These are phyloP conservation scores for Nomada goodeniana DNA, from an alignment of 2,888 invertebrate species.

Conservation along the genomic window DNA sequence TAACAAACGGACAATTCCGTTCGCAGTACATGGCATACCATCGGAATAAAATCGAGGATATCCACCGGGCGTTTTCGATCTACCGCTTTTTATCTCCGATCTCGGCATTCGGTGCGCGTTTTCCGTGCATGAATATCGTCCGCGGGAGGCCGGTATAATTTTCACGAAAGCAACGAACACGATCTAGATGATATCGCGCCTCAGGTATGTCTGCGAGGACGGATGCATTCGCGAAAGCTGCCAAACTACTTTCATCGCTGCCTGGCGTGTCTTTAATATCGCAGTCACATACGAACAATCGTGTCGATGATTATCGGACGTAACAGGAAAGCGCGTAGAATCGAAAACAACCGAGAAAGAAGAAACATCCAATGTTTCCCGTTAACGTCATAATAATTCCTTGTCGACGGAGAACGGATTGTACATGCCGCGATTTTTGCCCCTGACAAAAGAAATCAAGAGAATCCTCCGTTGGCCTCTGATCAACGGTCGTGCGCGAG, in stretches of 20 bases:
- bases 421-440: constrained; percentile 65
- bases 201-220: constrained; percentile 13
- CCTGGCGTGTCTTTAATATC: constrained; percentile 15
- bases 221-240: constrained; percentile 44
- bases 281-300: constrained; percentile 51
- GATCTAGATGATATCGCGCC: constrained; percentile 41
- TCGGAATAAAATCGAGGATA: constrained; percentile 2
- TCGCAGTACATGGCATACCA: neutral
- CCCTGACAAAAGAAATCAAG: constrained; percentile 69
- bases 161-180: constrained; percentile 35
- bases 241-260: constrained; percentile 24
- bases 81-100: constrained; percentile 30
- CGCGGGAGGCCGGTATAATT: constrained; percentile 16
- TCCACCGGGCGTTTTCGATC: neutral
- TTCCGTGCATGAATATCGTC: constrained; percentile 11
- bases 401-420: constrained; percentile 53
- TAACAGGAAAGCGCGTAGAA: constrained; percentile 54
- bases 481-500: constrained; percentile 44
- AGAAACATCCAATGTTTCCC: constrained; percentile 55
- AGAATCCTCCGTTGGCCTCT: constrained; percentile 58
- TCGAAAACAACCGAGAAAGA: constrained; percentile 18
- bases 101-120: constrained; percentile 12
- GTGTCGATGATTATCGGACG: constrained; percentile 69
- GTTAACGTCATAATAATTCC: constrained; percentile 78
- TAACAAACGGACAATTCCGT: constrained; percentile 3